Evolutionary conservation across 2,797 vertebrate species (phyloP).

Genomic region (Brachyrhaphis roseni): DNA sequence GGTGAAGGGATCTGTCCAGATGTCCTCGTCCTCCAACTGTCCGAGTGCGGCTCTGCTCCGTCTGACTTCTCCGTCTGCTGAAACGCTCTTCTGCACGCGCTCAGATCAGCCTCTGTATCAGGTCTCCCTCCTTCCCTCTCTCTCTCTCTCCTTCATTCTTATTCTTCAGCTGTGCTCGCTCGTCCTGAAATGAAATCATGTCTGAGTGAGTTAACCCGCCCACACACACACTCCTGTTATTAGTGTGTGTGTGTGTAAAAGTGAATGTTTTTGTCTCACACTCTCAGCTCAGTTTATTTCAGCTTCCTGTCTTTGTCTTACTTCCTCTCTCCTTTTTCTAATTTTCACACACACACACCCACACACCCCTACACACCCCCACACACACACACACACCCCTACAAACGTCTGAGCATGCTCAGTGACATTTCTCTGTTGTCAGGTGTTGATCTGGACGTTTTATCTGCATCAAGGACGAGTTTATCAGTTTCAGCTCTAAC

Average conservation of each 20-base stretch:
- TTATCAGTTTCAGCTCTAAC: background rate
- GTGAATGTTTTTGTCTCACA: conserved; percentile 9
- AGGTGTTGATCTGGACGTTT: background rate
- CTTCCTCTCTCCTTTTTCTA: conserved; percentile 7
- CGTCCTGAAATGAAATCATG: conserved; percentile 60
- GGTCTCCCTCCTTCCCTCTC: background rate
- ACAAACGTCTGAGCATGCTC: background rate
- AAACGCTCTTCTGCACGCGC: conserved; percentile 10
- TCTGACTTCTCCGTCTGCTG: conserved; percentile 8
- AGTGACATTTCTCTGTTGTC: background rate
- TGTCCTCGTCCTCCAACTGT: background rate
- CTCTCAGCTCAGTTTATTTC: background rate
- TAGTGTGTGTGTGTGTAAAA: background rate
- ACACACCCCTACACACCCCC: no score
- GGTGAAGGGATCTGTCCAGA: background rate
- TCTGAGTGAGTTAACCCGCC: conserved; percentile 24
- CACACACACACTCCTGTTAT: conserved; percentile 4
- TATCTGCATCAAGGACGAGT: background rate
- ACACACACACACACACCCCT: background rate
- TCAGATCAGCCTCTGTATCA: conserved; percentile 3
- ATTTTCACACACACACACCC: background rate
- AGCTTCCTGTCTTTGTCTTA: conserved; percentile 37
- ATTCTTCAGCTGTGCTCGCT: conserved; percentile 38
- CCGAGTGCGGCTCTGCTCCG: conserved; percentile 6
- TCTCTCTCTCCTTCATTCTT: conserved; percentile 38